Conservation (phyloP, 2,888 invertebrate genomes). For the Xylocampa areola region DNA sequence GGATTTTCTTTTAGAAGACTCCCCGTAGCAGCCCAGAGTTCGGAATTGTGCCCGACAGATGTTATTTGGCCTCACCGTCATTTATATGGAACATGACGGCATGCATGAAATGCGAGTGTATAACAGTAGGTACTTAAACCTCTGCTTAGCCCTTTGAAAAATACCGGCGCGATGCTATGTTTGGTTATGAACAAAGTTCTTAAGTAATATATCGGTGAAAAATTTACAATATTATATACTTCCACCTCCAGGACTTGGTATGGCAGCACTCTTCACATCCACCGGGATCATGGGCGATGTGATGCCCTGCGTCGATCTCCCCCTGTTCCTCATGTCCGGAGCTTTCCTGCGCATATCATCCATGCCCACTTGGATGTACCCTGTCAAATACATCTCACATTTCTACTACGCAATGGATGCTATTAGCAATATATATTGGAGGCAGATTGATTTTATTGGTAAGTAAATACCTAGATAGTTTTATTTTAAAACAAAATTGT, state of each 20-base stretch:
- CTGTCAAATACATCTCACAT: slow-evolving; percentile 85
- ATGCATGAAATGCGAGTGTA: no score
- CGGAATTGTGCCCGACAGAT: no score
- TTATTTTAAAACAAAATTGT: no score
- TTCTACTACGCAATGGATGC: slow-evolving; percentile 88
- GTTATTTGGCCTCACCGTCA: no score
- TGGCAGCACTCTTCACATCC: slow-evolving; percentile 84
- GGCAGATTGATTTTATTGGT: slow-evolving; percentile 85
- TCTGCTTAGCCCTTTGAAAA: no score
- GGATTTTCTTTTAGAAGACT: no score
- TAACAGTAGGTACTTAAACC: no score
- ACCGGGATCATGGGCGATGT: slow-evolving; percentile 81
- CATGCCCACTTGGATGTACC: slow-evolving; percentile 78
- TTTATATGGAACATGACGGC: no score
- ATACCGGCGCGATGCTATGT: no score
- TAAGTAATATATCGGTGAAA: no score
- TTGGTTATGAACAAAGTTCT: no score
- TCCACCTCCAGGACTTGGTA: slow-evolving; percentile 76
- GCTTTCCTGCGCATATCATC: slow-evolving; percentile 83
- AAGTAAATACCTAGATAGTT: slow-evolving; percentile 54
- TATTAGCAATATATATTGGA: slow-evolving; percentile 88
- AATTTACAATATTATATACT: background rate
- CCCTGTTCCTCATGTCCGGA: slow-evolving; percentile 85
- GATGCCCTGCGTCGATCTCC: slow-evolving; percentile 85
- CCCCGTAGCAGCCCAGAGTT: no score